Evolutionary conservation across 1,140 invertebrate genomes (phyloP).

Genomic region (Drosophila varians): DNA sequence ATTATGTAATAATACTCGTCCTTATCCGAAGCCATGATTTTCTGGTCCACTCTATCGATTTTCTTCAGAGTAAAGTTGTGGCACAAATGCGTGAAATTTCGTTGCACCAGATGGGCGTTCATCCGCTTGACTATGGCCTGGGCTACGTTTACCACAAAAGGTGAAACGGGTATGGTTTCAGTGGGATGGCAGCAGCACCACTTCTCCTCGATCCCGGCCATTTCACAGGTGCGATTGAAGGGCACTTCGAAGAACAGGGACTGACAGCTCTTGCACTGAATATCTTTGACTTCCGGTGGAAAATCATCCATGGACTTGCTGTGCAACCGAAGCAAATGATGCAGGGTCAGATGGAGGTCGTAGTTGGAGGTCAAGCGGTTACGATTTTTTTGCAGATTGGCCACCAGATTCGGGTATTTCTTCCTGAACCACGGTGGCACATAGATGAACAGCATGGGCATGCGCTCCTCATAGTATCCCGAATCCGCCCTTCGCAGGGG

Average conservation of each 20-base stretch:
- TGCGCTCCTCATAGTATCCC: constrained; percentile 93
- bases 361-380: constrained; percentile 91
- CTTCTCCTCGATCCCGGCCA: constrained; percentile 88
- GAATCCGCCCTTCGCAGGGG: constrained; percentile 86
- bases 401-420: constrained; percentile 86
- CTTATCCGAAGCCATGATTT: constrained; percentile 9
- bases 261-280: constrained; percentile 86
- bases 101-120: constrained; percentile 51
- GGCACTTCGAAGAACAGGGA: constrained; percentile 88
- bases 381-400: constrained; percentile 89
- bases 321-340: constrained; percentile 79
- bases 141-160: not conserved
- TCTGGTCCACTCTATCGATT: not conserved
- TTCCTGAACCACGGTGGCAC: constrained; percentile 90
- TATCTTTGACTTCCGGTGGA: not conserved
- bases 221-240: constrained; percentile 87
- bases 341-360: constrained; percentile 89
- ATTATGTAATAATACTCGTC: constrained; percentile 22
- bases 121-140: constrained; percentile 72
- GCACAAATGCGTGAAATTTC: constrained; percentile 11
- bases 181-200: constrained; percentile 90
- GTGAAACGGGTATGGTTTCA: constrained; percentile 43
- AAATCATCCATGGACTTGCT: constrained; percentile 15
- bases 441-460: constrained; percentile 92
- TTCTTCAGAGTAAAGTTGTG: constrained; percentile 2